Base-by-base conservation (phyloP, 2,888 invertebrate species). In the Cephonodes hylas region DNA sequence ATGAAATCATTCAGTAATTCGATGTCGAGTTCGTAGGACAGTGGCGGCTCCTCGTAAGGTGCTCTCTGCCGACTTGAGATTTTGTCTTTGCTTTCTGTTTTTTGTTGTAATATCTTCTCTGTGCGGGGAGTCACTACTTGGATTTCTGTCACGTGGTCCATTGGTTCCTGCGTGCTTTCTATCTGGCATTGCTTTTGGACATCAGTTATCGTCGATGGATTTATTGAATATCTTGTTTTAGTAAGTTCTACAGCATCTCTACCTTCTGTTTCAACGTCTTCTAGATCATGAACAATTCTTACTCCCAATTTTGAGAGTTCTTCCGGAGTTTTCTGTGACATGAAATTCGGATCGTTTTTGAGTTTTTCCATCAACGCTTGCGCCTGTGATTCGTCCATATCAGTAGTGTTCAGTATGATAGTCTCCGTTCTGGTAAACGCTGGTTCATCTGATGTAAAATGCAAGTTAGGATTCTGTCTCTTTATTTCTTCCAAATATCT, bases 121-220 rank as follows among this genome's bases (percentile, higher is more conserved):
- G 80, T 89, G 48, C 88, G 86, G 4, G 94, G 93, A 15, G 94
- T 93, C 1, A 94, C 85, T 0, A 96, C 96, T 84, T 96, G 95
- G 63, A 96, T 96, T 86, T 96, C 96, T 44, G 96, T 96, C 34
- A 96, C 93, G 75, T 95, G 96, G 25, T 95, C 94, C 74, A 93
- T 84, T 42, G 78, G 77, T 63, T 81, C 77, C 15, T 81, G 75
- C 63, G 80, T 72, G 15, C 63, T 66, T 42, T 80, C 83, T 6
- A 72, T 69, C 73, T 77, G 81, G 18, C 72, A 69, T 53, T 79
- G 79, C 67, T 88, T 91, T 67, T 91, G 86, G 45, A 85, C 80
- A 44, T 89, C 83, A 56, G 90, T 83, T 44, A 93, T 88, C n/a
- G 81, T 76, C 25, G 86, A 69, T 0, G 91, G 87, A 63, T 92